Percentiles rank a stretch among this genome's conserved stretches.
These are phyloP conservation scores for Caenorhabditis wallacei DNA, from an alignment of 2,888 invertebrate genomes.

Conservation along the genomic window DNA sequence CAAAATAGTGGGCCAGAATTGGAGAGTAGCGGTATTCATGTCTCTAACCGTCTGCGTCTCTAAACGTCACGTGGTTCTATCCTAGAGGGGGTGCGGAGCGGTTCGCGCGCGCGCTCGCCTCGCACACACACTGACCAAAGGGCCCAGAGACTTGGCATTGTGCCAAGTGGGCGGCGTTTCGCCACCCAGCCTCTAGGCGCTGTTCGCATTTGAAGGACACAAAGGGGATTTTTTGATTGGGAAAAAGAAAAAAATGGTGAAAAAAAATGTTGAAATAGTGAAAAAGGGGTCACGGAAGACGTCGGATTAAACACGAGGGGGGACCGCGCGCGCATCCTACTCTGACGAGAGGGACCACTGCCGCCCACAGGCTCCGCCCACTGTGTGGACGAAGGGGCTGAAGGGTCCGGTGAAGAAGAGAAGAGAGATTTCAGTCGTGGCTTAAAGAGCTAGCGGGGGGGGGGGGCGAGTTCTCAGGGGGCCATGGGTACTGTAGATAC, in stretches of 20 bases:
- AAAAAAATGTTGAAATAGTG: too few species aligned
- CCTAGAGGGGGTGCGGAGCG: conserved; percentile 29
- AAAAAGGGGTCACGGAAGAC: too few species aligned
- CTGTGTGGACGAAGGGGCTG: too few species aligned
- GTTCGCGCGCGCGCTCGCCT: conserved; percentile 38
- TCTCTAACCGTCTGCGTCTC: conserved; percentile 42
- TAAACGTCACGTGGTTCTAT: background rate
- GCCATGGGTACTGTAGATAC: too few species aligned
- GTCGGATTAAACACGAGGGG: too few species aligned
- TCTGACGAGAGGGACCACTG: too few species aligned
- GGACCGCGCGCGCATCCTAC: too few species aligned
- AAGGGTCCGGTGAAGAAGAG: too few species aligned
- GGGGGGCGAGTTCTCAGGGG: too few species aligned
- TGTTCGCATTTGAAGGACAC: background rate
- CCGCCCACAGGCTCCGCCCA: too few species aligned
- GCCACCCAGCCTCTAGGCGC: background rate
- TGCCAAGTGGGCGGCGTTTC: conserved; percentile 39
- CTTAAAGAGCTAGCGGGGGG: too few species aligned
- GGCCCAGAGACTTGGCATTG: conserved; percentile 31
- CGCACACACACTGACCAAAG: background rate
- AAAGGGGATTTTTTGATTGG: background rate
- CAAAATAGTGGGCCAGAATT: background rate
- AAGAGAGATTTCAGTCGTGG: too few species aligned
- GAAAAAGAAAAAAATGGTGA: background rate
- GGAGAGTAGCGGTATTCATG: background rate